Evolutionary conservation across 2,113 vertebrate species (phyloP).

Genomic region (Hystrix cristata): DNA sequence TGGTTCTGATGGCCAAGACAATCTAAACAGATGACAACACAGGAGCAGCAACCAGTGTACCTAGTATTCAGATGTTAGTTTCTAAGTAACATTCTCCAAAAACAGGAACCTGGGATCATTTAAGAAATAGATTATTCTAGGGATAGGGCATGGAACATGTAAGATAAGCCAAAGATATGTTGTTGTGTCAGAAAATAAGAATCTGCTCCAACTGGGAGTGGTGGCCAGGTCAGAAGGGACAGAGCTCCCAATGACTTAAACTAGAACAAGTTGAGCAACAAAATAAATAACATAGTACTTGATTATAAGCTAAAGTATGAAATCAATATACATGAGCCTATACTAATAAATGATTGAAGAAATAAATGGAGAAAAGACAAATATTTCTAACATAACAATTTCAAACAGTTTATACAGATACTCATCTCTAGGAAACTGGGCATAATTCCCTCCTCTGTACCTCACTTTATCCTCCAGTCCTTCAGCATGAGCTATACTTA

Average conservation of each 20-base stretch:
- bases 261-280: not conserved
- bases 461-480: not conserved
- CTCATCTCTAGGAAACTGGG: not conserved
- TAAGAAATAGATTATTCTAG: constrained; percentile 5
- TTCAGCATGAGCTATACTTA: not conserved
- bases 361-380: constrained; percentile 10
- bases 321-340: constrained; percentile 9
- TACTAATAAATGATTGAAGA: not conserved
- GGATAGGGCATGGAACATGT: not conserved
- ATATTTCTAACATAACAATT: constrained; percentile 26
- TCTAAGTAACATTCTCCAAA: not conserved
- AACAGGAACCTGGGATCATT: not conserved
- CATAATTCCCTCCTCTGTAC: not conserved
- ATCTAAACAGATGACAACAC: not conserved
- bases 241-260: not conserved
- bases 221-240: not conserved
- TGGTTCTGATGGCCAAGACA: not conserved
- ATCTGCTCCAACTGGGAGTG: not conserved
- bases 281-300: not conserved
- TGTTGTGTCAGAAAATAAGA: not conserved
- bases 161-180: not conserved
- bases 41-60: not conserved
- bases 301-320: not conserved
- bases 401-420: constrained; percentile 10
- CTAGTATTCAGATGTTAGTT: not conserved